phyloP scores from a whole-genome alignment of 2,797 vertebrate species.

The Danio choprae region DNA sequence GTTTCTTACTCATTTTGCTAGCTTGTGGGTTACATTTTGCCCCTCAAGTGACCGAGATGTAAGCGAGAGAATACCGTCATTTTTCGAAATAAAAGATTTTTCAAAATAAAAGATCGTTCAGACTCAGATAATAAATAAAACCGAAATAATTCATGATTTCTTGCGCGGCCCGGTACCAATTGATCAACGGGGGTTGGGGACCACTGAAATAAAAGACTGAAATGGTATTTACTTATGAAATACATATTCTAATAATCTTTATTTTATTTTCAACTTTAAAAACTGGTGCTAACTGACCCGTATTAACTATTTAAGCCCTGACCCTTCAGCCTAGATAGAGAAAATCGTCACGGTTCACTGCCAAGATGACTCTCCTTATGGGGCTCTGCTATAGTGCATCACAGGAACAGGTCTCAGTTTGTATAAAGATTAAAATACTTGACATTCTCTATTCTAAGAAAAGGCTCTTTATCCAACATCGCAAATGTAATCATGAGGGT shows the following conservation, averaged over 20 bases:
- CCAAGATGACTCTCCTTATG: background rate
- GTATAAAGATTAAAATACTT: background rate
- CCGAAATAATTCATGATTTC: too few relatives aligned
- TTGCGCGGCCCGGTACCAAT: too few relatives aligned
- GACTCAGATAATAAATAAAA: too few relatives aligned
- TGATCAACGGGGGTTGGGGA: too few relatives aligned
- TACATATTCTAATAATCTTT: background rate
- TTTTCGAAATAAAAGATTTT: too few relatives aligned
- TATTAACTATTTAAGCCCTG: background rate
- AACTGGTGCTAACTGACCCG: background rate
- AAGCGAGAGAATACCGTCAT: too few relatives aligned
- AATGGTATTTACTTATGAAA: background rate
- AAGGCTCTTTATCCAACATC: background rate
- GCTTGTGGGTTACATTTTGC: too few relatives aligned
- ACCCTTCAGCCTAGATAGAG: background rate
- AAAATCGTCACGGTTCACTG: background rate
- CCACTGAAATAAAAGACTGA: background rate
- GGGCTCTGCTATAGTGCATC: background rate
- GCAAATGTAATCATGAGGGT: background rate
- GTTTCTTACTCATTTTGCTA: too few relatives aligned
- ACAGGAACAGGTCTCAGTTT: constrained; percentile 8
- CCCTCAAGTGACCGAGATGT: too few relatives aligned
- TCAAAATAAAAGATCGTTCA: too few relatives aligned
- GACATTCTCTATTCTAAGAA: background rate
- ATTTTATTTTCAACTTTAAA: background rate